Base-by-base conservation (phyloP, 2,888 invertebrate genomes). In the Cheilosia pagana region DNA sequence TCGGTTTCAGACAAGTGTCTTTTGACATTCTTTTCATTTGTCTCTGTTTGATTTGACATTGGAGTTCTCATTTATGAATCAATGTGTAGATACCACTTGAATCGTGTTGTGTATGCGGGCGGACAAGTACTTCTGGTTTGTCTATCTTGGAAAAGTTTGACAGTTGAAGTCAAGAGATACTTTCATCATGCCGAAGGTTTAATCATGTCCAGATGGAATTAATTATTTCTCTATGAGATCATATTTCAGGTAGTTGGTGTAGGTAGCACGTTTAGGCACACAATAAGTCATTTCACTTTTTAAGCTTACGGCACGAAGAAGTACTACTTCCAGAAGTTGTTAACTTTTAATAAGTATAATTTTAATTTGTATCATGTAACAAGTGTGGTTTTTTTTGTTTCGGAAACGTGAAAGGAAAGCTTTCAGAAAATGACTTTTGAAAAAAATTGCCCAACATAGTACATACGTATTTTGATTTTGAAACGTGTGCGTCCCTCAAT, bases 11-110 rank as follows among this genome's bases (percentile, higher is more conserved):
- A 16, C 43, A 16, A 16, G 43, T n/a, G 43, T 6, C n/a, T 43
- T n/a, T 43, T 45, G 16, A 45, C 43, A 23, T 50, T 50, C 14
- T 14, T 21, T 23, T 5, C 23, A 23, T 21, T 50, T 23, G n/a
- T 59, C 19, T 65, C 35, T 52, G 52, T 59, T 59, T 65, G 48
- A 14, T 35, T 72, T 78, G 65, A 60, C 78, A 78, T 78, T 78
- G 78, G 72, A 65, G 70, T 35, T 70, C 2, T 16, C 19, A 65
- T 50, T 63, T 52, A 35, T 57, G 35, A 45, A 52, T 41, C 57
- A 76, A 52, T 43, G 23, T 48, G n/a, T 16, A 16, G 16, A 45
- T 45, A 16, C n/a, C 6, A 28, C 28, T 45, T 45, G 6, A 45
- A 45, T 45, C 19, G 3, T 0, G 6, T 45, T 48, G 10, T 8